phyloP scores from a whole-genome alignment of 2,888 invertebrate species.

The Cheilosia urbana region DNA sequence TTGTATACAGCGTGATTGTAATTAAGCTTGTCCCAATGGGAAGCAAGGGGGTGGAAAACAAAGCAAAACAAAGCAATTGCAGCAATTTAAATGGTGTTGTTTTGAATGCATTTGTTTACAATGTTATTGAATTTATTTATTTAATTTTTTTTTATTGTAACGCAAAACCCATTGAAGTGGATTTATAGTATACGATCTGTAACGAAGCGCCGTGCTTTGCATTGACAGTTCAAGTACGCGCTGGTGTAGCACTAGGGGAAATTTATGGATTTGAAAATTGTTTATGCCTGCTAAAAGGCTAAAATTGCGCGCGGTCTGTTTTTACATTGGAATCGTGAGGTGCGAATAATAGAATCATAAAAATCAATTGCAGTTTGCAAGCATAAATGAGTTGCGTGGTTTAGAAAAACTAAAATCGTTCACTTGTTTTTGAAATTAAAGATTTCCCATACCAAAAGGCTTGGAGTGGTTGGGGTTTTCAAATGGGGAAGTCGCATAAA shows the following conservation, averaged over 20 bases:
- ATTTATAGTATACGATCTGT: slow-evolving; percentile 6
- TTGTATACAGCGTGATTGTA: slow-evolving; percentile 3
- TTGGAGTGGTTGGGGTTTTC: too few species aligned
- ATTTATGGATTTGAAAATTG: slow-evolving; percentile 32
- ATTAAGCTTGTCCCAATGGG: slow-evolving; percentile 15
- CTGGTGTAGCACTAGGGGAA: neutral
- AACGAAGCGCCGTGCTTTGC: slow-evolving; percentile 46
- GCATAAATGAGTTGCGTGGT: neutral
- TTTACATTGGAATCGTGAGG: slow-evolving; percentile 54
- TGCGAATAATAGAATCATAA: slow-evolving; percentile 44
- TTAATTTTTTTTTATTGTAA: neutral
- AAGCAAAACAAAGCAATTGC: neutral
- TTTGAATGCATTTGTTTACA: slow-evolving; percentile 29
- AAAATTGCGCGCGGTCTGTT: slow-evolving; percentile 6
- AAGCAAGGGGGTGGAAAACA: neutral
- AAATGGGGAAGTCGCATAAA: too few species aligned
- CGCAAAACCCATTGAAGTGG: neutral
- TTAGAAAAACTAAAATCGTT: too few species aligned
- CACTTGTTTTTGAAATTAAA: too few species aligned
- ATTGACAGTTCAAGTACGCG: slow-evolving; percentile 39
- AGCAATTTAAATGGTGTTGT: slow-evolving; percentile 21
- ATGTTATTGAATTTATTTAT: slow-evolving; percentile 27
- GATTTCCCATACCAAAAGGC: too few species aligned
- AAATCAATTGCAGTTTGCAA: slow-evolving; percentile 26
- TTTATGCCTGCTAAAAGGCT: slow-evolving; percentile 23